Evolutionary conservation across 1,140 invertebrate genomes (phyloP).

Genomic region (Tachypleus tridentatus): DNA sequence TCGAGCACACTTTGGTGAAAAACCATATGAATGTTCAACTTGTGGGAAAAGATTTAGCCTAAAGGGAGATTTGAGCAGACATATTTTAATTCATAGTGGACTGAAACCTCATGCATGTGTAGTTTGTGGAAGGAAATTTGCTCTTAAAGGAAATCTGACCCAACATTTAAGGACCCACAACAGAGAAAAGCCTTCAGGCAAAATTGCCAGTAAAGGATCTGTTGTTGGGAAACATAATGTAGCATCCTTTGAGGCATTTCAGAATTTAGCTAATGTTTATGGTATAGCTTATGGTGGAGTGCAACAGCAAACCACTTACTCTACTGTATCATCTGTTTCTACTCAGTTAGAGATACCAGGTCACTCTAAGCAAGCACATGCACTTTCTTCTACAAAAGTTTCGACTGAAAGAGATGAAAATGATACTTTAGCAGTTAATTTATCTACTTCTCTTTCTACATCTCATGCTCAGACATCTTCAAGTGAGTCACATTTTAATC

Average conservation of each 20-base stretch:
- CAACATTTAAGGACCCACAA: constrained; percentile 15
- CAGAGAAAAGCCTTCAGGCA: not conserved
- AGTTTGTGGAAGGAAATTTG: constrained; percentile 42
- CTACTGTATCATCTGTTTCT: no score
- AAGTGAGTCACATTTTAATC: no score
- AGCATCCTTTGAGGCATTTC: no score
- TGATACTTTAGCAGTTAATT: not conserved
- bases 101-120: constrained; percentile 39
- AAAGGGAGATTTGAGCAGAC: constrained; percentile 43
- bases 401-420: not conserved
- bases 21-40: constrained; percentile 41
- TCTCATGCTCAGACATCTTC: no score
- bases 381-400: no score
- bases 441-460: not conserved
- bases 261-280: no score
- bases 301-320: no score
- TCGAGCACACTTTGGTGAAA: constrained; percentile 22
- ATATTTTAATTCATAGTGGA: constrained; percentile 40
- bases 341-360: no score
- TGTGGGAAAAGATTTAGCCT: constrained; percentile 42
- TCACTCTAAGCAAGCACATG: no score
- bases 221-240: no score
- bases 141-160: constrained; percentile 16
- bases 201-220: no score
- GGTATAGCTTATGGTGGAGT: no score